Conservation (phyloP, 2,797 vertebrate species). For the Pangasius macronema region DNA sequence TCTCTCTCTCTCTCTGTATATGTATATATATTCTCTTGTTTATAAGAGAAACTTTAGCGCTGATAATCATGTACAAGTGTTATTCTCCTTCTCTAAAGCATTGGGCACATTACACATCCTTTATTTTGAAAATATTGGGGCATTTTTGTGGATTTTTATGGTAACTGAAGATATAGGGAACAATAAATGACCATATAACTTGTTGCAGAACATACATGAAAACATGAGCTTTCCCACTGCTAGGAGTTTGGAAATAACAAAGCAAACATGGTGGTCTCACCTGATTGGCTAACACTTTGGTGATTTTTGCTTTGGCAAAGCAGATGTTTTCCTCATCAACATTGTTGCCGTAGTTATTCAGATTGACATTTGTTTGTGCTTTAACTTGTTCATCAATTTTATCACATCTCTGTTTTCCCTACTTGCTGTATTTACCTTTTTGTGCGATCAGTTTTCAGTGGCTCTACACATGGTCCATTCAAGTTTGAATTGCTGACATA, state of each 20-base stretch:
- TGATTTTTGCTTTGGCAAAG: neutral
- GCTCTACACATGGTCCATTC: neutral
- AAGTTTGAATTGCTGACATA: neutral
- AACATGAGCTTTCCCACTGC: neutral
- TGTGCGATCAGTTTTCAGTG: neutral
- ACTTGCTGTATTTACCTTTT: neutral
- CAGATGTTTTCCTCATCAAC: neutral
- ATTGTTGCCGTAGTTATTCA: neutral
- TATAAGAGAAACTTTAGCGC: neutral
- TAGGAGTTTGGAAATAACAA: neutral
- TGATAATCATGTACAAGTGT: neutral
- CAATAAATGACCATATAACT: neutral
- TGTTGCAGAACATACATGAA: neutral
- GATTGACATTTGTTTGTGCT: neutral
- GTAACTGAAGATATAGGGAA: neutral
- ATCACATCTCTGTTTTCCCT: neutral
- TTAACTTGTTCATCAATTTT: neutral
- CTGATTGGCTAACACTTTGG: neutral
- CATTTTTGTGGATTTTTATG: neutral
- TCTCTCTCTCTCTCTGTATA: constrained; percentile 68
- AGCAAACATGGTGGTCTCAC: neutral
- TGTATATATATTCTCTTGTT: too few species aligned
- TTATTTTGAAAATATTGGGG: neutral
- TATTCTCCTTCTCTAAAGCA: neutral
- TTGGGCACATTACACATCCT: neutral